These are phyloP conservation scores for Chymomyza amoena DNA, from an alignment of 2,888 invertebrate species.

Conservation along the genomic window DNA sequence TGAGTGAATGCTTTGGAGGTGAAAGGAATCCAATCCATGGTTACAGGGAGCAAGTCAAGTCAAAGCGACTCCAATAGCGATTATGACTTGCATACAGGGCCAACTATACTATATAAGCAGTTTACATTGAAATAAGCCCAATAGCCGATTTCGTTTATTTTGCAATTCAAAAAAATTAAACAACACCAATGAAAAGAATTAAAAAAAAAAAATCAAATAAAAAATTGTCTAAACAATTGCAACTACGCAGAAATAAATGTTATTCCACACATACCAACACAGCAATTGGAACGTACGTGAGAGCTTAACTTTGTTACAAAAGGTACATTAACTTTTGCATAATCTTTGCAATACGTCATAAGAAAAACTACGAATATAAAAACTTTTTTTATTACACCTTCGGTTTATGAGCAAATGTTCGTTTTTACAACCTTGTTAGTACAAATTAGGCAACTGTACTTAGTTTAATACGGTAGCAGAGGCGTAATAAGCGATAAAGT, in stretches of 20 bases:
- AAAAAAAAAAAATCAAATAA: slow-evolving; percentile 17
- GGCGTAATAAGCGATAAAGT: too few relatives aligned
- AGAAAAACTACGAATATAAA: neutral
- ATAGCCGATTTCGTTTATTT: neutral
- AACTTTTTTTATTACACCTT: neutral
- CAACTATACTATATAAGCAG: neutral
- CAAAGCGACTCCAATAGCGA: neutral
- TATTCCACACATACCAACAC: neutral
- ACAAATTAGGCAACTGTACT: too few relatives aligned
- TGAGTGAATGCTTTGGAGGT: neutral
- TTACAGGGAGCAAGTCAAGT: neutral
- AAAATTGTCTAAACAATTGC: slow-evolving; percentile 45
- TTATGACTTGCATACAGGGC: neutral
- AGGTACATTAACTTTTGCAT: neutral
- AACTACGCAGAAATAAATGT: slow-evolving; percentile 52
- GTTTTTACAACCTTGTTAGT: too few relatives aligned
- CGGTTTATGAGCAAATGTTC: too few relatives aligned
- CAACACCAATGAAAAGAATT: slow-evolving; percentile 19
- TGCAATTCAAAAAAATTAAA: slow-evolving; percentile 22
- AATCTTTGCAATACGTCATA: neutral
- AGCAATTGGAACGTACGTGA: neutral
- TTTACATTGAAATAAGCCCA: neutral
- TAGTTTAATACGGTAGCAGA: too few relatives aligned
- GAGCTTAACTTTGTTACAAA: neutral
- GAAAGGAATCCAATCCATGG: neutral